Evolutionary conservation across 2,113 vertebrate genomes (phyloP), one percentile per base, ranked within the genome.

Genomic region (Rhagologus leucostigma): DNA sequence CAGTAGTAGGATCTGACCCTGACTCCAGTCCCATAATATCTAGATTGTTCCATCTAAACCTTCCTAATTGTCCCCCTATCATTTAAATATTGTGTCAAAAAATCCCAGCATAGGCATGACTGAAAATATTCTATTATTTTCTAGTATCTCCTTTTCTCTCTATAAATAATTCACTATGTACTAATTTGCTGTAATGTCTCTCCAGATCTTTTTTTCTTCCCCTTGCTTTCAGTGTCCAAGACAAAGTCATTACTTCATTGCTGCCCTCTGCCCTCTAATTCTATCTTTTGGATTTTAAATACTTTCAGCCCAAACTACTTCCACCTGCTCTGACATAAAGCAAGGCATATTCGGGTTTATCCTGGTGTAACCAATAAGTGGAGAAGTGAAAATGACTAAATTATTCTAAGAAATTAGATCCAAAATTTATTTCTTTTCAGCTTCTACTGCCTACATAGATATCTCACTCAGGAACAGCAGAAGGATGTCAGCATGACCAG

Each of bases 161-260:
- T 37, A 96, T 92, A 82, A 96, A 92, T 95, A 87, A 96, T 96
- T 95, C 92, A 94, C 35, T 20, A 60, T 13, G 18, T 53, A 88
- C 92, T 78, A 88, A 75, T 90, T 85, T 75, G 81, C 87, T 63
- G 91, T 95, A 94, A 94, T 90, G 85, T 93, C 87, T 94, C 62
- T 88, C 79, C 18, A 4, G 67, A 55, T 19, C 41, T n/a, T 67
- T 69, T 69, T 56, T 70, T 39, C 30, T 21, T 13, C 8, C 3
- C 8, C 19, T 46, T 44, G 20, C 41, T 39, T 84, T 52, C 82
- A 39, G 37, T 46, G 53, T 68, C 67, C 85, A 94, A 78, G 90
- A 89, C 79, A 95, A 92, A 95, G 56, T 60, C 52, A 96, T 91
- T 91, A 94, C 91, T 95, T 95, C 91, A 96, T 76, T 74, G 2